Percentiles rank a stretch among this genome's conserved stretches.
phyloP scores from a whole-genome alignment of 2,113 vertebrate species.

The Ictalurus furcatus region DNA sequence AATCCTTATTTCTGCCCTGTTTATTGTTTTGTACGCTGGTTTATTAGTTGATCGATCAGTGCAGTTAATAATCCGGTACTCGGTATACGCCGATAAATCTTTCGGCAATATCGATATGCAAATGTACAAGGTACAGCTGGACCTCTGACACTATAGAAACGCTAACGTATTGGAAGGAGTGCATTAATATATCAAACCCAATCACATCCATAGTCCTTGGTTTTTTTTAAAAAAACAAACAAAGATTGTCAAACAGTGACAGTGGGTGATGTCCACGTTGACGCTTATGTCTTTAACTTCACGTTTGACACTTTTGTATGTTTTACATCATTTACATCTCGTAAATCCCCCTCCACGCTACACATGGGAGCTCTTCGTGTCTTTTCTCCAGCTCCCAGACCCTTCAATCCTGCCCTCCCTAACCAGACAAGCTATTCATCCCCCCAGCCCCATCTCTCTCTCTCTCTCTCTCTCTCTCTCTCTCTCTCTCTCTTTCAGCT shows the following conservation, averaged over 20 bases:
- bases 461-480: background rate
- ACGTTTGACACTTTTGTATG: background rate
- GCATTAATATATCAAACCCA: background rate
- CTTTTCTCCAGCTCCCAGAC: conserved; percentile 3
- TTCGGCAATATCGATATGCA: background rate
- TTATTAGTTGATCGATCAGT: background rate
- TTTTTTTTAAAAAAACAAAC: background rate
- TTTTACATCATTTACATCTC: conserved; percentile 15
- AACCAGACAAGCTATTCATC: conserved; percentile 20
- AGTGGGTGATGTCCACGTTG: background rate
- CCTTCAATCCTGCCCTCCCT: conserved; percentile 3
- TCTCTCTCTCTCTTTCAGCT: background rate
- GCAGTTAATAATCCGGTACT: background rate
- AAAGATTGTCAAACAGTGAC: background rate
- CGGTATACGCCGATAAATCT: background rate
- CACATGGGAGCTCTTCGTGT: background rate
- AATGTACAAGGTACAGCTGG: background rate
- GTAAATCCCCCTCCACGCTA: background rate
- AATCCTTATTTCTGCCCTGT: background rate
- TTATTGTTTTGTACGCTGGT: background rate
- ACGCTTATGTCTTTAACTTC: background rate
- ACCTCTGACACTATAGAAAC: background rate
- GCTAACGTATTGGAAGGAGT: background rate
- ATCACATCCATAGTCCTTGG: too few species aligned
- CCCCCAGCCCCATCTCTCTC: background rate